Percentiles rank a stretch among this genome's conserved stretches.
Conservation (phyloP, 2,888 invertebrate species). For the Pedicia rivosa region DNA sequence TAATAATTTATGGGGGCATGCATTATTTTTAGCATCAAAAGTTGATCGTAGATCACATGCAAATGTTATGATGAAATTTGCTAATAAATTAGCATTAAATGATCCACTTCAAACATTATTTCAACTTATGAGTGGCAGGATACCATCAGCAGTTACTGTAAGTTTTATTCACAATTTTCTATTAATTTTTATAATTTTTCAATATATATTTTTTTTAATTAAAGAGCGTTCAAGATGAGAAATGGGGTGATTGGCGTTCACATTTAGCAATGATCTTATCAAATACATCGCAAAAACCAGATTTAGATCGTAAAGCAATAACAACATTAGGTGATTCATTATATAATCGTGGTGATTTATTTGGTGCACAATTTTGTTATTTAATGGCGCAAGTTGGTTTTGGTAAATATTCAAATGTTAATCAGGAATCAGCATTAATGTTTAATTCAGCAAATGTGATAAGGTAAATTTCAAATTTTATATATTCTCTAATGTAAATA, state of each 20-base stretch:
- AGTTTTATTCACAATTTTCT: slow-evolving; percentile 15
- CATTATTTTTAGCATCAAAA: slow-evolving; percentile 76
- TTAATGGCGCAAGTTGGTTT: slow-evolving; percentile 46
- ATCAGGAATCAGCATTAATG: slow-evolving; percentile 12
- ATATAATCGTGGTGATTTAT: slow-evolving; percentile 56
- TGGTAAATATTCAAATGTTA: slow-evolving; percentile 21
- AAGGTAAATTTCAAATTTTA: not conserved
- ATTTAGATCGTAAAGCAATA: slow-evolving; percentile 59
- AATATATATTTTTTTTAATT: slow-evolving; percentile 6
- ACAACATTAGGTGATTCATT: slow-evolving; percentile 60
- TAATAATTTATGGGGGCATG: slow-evolving; percentile 85
- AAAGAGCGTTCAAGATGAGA: slow-evolving; percentile 38
- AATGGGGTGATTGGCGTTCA: slow-evolving; percentile 89
- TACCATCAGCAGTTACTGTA: slow-evolving; percentile 62
- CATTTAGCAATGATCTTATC: slow-evolving; percentile 93
- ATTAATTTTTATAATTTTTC: slow-evolving; percentile 1
- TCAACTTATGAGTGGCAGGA: slow-evolving; percentile 70
- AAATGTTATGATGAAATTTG: slow-evolving; percentile 75
- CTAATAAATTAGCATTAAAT: slow-evolving; percentile 60
- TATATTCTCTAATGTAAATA: not conserved
- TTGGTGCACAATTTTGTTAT: slow-evolving; percentile 94
- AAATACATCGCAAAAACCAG: slow-evolving; percentile 59
- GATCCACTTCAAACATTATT: slow-evolving; percentile 93
- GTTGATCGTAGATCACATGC: slow-evolving; percentile 73
- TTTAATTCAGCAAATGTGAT: slow-evolving; percentile 15